Evolutionary conservation across 2,797 vertebrate genomes (phyloP).

Genomic region (Pseudochirops corinnae): DNA sequence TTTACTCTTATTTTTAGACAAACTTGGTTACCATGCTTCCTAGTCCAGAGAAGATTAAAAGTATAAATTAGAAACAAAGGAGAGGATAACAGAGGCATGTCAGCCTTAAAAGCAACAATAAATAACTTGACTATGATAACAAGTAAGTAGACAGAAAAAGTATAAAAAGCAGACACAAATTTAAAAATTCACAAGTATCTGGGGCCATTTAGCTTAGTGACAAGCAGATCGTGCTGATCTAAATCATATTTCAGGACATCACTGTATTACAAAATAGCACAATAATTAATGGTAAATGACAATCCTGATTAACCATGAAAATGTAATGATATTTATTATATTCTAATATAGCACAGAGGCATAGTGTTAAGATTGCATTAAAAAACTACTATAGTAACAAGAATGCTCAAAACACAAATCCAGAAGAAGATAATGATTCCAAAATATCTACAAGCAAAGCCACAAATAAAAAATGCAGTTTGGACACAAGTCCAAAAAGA

Average conservation of each 20-base stretch:
- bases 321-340: neutral
- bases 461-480: neutral
- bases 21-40: conserved; percentile 19
- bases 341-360: neutral
- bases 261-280: neutral
- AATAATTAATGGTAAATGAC: neutral
- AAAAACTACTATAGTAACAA: neutral
- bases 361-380: neutral
- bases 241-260: neutral
- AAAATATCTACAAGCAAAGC: neutral
- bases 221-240: neutral
- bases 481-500: neutral
- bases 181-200: neutral
- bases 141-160: neutral
- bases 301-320: neutral
- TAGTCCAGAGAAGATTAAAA: conserved; percentile 28
- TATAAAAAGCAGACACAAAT: neutral
- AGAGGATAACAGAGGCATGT: neutral
- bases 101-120: neutral
- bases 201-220: neutral
- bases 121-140: neutral
- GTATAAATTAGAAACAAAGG: conserved; percentile 32
- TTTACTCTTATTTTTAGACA: conserved; percentile 24
- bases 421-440: neutral
- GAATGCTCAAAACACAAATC: neutral